Base-by-base conservation (phyloP, 2,888 invertebrate species). In the Lasioglossum calceatum region DNA sequence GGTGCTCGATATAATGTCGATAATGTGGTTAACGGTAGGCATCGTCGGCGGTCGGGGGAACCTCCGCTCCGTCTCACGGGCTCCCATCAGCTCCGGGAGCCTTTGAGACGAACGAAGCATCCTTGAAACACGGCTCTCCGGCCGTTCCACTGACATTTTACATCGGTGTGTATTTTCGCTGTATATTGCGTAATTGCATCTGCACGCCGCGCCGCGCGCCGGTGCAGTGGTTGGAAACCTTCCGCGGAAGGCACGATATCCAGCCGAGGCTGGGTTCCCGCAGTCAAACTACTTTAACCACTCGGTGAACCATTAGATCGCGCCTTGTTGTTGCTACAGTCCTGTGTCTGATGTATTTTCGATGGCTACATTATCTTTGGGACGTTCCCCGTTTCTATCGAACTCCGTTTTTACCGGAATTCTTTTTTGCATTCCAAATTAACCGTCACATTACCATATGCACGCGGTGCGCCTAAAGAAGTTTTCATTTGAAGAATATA, bases 91-190 rank as follows among this genome's bases (percentile, higher is more conserved):
- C n/a, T 27, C 12, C 58, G 10, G 58, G 58, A 58, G 12, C 58
- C 90, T 91, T 86, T 89, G 74, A 84, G 86, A 85, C 86, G 71
- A 72, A 42, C 86, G 79, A 71, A n/a, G 82, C 87, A 89, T 91
- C 87, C 92, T 91, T 89, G 92, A 86, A 89, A 86, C 70, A 50
- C 79, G 75, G 72, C 82, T 54, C 72, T 81, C 79, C 77, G 67
- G 58, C 72, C 90, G 86, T 87, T 91, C 82, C 81, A 86, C 86
- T 92, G 87, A 92, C 91, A 90, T 91, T 91, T 92, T 86, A 87
- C 89, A 71, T 71, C 54, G 81, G 44, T 82, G 47, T 84, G 79
- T 88, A 91, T 90, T 91, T 91, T 90, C 77, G 77, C 81, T 70
- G 75, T 72, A 47, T n/a, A 64, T 91, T 89, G 71, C 87, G 77